phyloP scores from a whole-genome alignment of 2,113 vertebrate genomes.

The Sturnus vulgaris region DNA sequence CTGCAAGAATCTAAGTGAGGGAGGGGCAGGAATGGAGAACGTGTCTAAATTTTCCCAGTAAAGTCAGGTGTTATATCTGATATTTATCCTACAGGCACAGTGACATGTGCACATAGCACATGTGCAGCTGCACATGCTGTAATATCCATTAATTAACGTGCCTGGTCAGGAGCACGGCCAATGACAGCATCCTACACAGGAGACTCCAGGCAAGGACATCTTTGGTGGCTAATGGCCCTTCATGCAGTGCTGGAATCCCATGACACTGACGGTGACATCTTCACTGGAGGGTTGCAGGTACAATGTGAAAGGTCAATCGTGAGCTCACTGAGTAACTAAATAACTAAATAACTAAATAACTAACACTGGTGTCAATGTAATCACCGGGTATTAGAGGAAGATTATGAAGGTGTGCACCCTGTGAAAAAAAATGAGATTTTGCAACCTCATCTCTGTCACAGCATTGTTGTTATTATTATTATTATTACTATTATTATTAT shows the following conservation, averaged over 20 bases:
- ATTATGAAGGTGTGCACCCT: background rate
- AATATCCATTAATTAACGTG: background rate
- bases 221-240: background rate
- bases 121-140: background rate
- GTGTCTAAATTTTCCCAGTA: background rate
- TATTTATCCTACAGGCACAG: background rate
- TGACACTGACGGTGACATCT: background rate
- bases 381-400: background rate
- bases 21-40: background rate
- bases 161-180: background rate
- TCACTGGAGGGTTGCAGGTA: background rate
- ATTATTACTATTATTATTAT: background rate
- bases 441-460: background rate
- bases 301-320: background rate
- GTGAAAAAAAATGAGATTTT: background rate
- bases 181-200: background rate
- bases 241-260: background rate
- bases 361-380: background rate
- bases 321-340: background rate
- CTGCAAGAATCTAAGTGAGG: background rate
- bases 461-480: background rate
- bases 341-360: background rate
- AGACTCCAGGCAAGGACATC: background rate
- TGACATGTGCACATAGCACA: background rate
- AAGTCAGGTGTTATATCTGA: background rate